Evolutionary conservation across 2,797 vertebrate species (phyloP).

Genomic region (Etheostoma nigrum): DNA sequence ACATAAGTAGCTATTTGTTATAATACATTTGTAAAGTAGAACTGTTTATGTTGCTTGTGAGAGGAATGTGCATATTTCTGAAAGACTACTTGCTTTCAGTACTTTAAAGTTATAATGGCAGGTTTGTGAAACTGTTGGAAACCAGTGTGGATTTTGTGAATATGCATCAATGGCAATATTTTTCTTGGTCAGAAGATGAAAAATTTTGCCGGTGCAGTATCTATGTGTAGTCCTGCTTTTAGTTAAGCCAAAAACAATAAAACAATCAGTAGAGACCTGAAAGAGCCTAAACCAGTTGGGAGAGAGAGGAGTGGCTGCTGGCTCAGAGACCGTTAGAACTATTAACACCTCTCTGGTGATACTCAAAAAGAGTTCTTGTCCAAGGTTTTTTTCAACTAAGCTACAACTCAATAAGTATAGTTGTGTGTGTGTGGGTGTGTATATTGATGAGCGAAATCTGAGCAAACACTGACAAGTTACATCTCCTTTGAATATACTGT

Average conservation of each 20-base stretch:
- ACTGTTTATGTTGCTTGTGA: not conserved
- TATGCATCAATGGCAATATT: conserved; percentile 39
- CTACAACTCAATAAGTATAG: conserved; percentile 45
- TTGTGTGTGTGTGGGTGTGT: conserved; percentile 22
- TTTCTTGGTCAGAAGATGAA: conserved; percentile 51
- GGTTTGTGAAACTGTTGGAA: conserved; percentile 34
- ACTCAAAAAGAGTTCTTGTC: conserved; percentile 55
- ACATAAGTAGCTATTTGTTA: conserved; percentile 15
- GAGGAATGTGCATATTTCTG: not conserved
- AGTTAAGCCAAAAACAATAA: conserved; percentile 39
- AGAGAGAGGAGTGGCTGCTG: conserved; percentile 40
- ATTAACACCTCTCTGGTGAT: conserved; percentile 71
- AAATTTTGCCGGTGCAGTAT: conserved; percentile 7
- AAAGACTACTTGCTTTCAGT: not conserved
- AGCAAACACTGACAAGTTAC: conserved; percentile 59
- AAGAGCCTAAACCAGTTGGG: conserved; percentile 26
- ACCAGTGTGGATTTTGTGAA: not conserved
- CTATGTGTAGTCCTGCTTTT: conserved; percentile 39
- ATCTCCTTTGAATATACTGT: conserved; percentile 74
- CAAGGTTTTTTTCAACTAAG: conserved; percentile 42
- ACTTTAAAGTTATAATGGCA: not conserved
- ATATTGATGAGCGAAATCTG: conserved; percentile 56
- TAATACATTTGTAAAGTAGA: conserved; percentile 1
- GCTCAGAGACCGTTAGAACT: conserved; percentile 55
- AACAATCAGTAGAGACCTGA: conserved; percentile 48